phyloP scores from a whole-genome alignment of 1,140 invertebrate species.

The Aphelenchoides avenae region DNA sequence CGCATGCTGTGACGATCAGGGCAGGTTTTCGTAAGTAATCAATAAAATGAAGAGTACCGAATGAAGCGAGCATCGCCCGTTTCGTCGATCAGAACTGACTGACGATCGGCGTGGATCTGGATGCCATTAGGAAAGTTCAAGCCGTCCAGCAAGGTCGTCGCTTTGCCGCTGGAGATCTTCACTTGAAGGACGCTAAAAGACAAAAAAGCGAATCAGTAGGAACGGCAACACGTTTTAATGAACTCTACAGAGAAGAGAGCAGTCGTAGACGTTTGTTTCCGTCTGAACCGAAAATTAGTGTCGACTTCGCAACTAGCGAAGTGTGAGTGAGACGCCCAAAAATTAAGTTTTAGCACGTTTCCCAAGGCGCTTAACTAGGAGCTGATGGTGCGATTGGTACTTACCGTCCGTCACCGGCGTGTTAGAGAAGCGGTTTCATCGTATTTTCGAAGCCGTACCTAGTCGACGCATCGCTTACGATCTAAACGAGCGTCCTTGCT shows the following conservation, averaged over 20 bases:
- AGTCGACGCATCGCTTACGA: slow-evolving; percentile 33
- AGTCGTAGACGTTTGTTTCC: too few relatives aligned
- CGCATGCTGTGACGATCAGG: too few relatives aligned
- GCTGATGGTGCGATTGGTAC: too few relatives aligned
- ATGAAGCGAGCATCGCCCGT: slow-evolving; percentile 55
- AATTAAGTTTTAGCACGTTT: too few relatives aligned
- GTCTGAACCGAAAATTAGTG: background rate
- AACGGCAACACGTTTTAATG: slow-evolving; percentile 2
- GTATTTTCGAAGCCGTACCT: slow-evolving; percentile 14
- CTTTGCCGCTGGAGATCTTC: slow-evolving; percentile 44
- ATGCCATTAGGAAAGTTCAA: slow-evolving; percentile 61
- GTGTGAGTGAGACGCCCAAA: too few relatives aligned
- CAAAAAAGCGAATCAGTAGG: too few relatives aligned
- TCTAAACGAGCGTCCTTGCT: too few relatives aligned
- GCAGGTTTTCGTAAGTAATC: too few relatives aligned
- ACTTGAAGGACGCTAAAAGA: slow-evolving; percentile 56
- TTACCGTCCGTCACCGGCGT: slow-evolving; percentile 25
- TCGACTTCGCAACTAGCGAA: too few relatives aligned
- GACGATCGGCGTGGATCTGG: slow-evolving; percentile 56
- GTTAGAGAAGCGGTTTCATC: slow-evolving; percentile 24
- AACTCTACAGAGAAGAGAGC: background rate
- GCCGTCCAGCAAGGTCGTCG: slow-evolving; percentile 42
- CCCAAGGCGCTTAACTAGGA: too few relatives aligned
- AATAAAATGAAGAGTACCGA: slow-evolving; percentile 8
- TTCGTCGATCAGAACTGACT: slow-evolving; percentile 58